These are phyloP conservation scores for Galerucella pusilla DNA, from an alignment of 2,888 invertebrate species.

Conservation along the genomic window DNA sequence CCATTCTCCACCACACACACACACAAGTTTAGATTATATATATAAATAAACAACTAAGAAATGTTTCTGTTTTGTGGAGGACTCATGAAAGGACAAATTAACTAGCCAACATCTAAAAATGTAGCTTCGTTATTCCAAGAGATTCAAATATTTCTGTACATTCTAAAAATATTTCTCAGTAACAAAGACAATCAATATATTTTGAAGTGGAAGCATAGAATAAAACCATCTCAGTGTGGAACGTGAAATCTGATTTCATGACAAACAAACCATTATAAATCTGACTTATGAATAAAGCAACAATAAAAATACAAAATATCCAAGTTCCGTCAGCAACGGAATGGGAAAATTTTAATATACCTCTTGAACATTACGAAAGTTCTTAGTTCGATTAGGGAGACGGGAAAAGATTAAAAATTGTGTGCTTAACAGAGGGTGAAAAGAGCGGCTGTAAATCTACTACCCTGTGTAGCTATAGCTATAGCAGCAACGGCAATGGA, in stretches of 20 bases:
- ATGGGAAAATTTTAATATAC: slow-evolving; percentile 32
- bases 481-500: slow-evolving; percentile 40
- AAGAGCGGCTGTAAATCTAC: slow-evolving; percentile 42
- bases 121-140: too few species aligned
- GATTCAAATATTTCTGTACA: too few species aligned
- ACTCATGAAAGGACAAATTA: too few species aligned
- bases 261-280: neutral
- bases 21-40: too few species aligned
- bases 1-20: too few species aligned
- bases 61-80: too few species aligned
- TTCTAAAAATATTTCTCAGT: too few species aligned
- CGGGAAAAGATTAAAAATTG: slow-evolving; percentile 52
- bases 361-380: slow-evolving; percentile 38
- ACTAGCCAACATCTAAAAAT: too few species aligned
- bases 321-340: slow-evolving; percentile 7
- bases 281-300: neutral
- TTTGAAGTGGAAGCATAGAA: neutral
- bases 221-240: neutral
- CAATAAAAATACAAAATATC: neutral
- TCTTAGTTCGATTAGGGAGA: slow-evolving; percentile 45
- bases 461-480: slow-evolving; percentile 36
- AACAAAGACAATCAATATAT: too few species aligned
- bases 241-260: neutral
- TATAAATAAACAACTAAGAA: too few species aligned
- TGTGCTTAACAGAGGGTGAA: slow-evolving; percentile 46